These are phyloP conservation scores for Tringa solitaria DNA, from an alignment of 2,113 vertebrate species.

Conservation along the genomic window DNA sequence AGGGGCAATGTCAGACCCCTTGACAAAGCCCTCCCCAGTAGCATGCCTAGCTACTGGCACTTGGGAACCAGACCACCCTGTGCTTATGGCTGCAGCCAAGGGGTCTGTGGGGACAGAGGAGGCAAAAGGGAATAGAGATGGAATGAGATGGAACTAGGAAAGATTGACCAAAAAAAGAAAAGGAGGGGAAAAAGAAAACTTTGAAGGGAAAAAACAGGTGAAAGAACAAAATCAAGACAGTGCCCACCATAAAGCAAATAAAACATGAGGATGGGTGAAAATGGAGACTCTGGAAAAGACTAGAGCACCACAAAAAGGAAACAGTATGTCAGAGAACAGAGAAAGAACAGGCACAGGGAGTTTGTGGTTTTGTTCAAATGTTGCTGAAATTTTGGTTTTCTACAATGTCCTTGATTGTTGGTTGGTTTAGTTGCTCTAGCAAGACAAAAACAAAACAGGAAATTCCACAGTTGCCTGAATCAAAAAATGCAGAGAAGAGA, in stretches of 20 bases:
- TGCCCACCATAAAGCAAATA: neutral
- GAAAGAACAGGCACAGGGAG: neutral
- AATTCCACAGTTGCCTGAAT: neutral
- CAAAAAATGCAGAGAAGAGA: neutral
- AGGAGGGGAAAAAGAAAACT: neutral
- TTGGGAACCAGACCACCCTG: neutral
- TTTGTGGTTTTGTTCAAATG: neutral
- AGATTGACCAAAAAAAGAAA: neutral
- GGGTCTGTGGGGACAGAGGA: neutral
- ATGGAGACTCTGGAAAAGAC: neutral
- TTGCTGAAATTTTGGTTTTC: neutral
- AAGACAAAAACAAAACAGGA: conserved; percentile 19
- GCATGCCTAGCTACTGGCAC: neutral
- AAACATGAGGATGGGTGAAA: neutral
- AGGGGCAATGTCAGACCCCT: neutral
- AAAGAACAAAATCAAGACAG: neutral
- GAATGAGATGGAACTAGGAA: neutral
- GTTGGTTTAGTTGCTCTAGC: neutral
- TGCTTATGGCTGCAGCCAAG: rapidly evolving
- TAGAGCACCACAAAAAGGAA: neutral
- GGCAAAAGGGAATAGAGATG: neutral
- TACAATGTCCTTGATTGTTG: neutral
- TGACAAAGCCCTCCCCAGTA: neutral
- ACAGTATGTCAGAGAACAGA: neutral
- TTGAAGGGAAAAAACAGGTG: neutral